These are phyloP conservation scores for Stichodactyla mertensii DNA, from an alignment of 64 coral and sea anemone species.

Conservation along the genomic window DNA sequence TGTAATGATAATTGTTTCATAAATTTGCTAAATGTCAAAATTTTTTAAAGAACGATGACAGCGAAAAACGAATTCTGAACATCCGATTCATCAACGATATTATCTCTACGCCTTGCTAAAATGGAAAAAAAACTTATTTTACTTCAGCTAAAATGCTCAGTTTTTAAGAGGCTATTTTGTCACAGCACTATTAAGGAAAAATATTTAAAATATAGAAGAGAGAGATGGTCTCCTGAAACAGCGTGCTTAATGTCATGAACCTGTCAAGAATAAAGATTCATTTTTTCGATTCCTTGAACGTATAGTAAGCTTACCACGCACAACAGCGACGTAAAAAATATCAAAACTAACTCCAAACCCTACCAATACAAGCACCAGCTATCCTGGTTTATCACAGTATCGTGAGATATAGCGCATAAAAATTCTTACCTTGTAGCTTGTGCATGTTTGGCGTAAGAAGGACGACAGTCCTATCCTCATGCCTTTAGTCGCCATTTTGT, in stretches of 20 bases:
- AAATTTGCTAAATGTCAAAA: too few relatives aligned
- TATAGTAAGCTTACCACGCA: neutral
- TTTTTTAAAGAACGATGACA: too few relatives aligned
- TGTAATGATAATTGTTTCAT: too few relatives aligned
- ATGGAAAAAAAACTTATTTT: neutral
- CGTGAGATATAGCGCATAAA: neutral
- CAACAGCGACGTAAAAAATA: neutral
- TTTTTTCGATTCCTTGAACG: neutral
- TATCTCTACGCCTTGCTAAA: neutral
- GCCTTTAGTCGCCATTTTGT: constrained; percentile 27
- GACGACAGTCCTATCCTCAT: constrained; percentile 18
- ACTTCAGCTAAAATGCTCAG: neutral
- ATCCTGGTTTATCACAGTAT: neutral
- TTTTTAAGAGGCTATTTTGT: neutral
- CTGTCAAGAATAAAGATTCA: neutral
- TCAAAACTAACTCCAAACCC: neutral
- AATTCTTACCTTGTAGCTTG: constrained; percentile 25
- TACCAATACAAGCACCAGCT: neutral
- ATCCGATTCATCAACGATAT: neutral
- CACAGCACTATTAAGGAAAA: neutral
- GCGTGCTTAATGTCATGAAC: neutral
- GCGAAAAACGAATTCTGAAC: neutral
- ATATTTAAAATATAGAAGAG: neutral
- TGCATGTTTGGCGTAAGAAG: constrained; percentile 33
- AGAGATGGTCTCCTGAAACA: neutral